Percentiles rank a stretch among this genome's conserved stretches.
Conservation (phyloP, 2,113 vertebrate species). For the Neolamprologus fasciatus region DNA sequence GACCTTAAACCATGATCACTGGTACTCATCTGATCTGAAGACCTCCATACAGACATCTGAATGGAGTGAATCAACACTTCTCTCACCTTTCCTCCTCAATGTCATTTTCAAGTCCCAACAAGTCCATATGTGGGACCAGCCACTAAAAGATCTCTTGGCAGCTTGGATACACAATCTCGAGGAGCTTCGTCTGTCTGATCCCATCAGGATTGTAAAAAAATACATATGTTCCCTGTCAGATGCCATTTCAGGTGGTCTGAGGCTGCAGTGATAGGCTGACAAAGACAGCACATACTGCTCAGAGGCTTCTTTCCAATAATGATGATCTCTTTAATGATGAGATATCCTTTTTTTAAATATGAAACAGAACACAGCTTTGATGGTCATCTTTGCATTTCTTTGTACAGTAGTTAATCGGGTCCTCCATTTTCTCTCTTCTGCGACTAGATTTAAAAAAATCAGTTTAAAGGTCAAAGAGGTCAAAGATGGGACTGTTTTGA, state of each 20-base stretch:
- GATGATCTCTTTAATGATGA: neutral
- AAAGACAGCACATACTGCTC: neutral
- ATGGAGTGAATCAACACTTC: neutral
- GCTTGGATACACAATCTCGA: neutral
- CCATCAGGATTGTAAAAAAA: neutral
- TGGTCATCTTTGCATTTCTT: neutral
- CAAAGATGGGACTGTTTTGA: neutral
- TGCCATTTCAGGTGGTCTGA: conserved; percentile 3
- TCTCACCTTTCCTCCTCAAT: neutral
- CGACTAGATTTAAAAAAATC: neutral
- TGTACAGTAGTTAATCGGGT: neutral
- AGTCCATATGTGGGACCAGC: neutral
- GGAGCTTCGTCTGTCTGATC: neutral
- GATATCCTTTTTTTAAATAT: neutral
- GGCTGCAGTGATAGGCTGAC: conserved; percentile 4
- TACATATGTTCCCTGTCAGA: conserved; percentile 6
- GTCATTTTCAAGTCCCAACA: neutral
- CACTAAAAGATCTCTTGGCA: neutral
- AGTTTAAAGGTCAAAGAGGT: neutral
- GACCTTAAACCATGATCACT: neutral
- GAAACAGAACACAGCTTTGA: neutral
- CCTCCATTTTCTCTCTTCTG: neutral
- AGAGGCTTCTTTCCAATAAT: neutral
- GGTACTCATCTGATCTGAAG: neutral
- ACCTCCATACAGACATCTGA: neutral